A percentile compares a stretch with the other conserved stretches of the same genome.
These are phyloP conservation scores for Pygocentrus nattereri DNA, from an alignment of 2,797 vertebrate genomes.

Conservation along the genomic window DNA sequence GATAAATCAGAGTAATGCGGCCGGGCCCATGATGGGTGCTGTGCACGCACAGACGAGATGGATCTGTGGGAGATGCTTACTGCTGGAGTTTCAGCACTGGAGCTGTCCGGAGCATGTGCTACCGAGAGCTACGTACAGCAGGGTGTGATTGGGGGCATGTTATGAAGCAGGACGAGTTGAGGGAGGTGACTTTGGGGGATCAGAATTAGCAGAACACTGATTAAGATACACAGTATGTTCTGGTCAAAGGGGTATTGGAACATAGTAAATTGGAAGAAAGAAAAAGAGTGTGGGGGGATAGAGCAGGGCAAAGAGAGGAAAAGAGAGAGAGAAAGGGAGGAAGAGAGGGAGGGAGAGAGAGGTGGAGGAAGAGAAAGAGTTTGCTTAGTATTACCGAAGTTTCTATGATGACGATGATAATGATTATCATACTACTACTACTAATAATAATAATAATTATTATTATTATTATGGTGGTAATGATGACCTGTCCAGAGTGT, in stretches of 20 bases:
- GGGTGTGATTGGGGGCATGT: constrained; percentile 40
- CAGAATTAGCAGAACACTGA: constrained; percentile 72
- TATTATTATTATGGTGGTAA: no score
- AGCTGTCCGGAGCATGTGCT: constrained; percentile 75
- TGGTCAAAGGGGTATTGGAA: constrained; percentile 64
- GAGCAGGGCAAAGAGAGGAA: constrained; percentile 40
- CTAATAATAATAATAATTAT: no score
- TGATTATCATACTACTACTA: no score
- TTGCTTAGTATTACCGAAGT: no score
- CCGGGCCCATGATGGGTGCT: constrained; percentile 88
- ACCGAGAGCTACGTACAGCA: constrained; percentile 76
- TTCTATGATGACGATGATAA: no score
- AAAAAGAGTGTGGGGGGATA: not conserved
- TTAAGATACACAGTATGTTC: constrained; percentile 73
- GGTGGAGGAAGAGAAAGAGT: constrained; percentile 4
- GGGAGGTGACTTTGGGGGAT: constrained; percentile 54
- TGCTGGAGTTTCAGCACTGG: constrained; percentile 86
- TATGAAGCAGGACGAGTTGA: constrained; percentile 69
- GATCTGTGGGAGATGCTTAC: constrained; percentile 83
- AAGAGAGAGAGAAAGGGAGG: not conserved
- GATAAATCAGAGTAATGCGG: constrained; percentile 98
- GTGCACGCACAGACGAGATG: constrained; percentile 70
- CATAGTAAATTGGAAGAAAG: not conserved
- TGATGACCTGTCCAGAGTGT: no score
- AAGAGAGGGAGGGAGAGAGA: not conserved